phyloP scores from a whole-genome alignment of 1,140 invertebrate genomes.

The Lanistes nyassanus region DNA sequence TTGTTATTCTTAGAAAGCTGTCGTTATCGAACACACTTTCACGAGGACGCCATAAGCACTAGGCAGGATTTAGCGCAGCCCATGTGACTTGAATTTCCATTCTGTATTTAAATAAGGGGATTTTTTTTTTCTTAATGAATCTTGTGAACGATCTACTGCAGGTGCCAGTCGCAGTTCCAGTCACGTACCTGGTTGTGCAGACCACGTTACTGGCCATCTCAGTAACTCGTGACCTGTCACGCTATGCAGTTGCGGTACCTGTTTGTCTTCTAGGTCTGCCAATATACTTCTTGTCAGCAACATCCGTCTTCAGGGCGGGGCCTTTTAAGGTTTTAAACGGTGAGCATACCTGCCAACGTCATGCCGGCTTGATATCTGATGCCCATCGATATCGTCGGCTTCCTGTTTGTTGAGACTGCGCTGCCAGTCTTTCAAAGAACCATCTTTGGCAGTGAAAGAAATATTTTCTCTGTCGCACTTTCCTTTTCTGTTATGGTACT shows the following conservation, averaged over 20 bases:
- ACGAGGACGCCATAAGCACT: too few species aligned
- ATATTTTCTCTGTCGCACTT: conserved; percentile 1
- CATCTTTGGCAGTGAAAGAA: neutral
- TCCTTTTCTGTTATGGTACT: conserved; percentile 3
- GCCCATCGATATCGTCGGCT: neutral
- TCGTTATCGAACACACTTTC: too few species aligned
- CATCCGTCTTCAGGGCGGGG: neutral
- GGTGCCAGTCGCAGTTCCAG: conserved; percentile 4
- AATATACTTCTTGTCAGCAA: conserved; percentile 16
- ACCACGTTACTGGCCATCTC: neutral
- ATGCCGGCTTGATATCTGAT: too few species aligned
- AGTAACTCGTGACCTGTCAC: neutral
- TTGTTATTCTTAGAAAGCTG: too few species aligned
- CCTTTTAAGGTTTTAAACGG: neutral
- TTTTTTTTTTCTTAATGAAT: too few species aligned
- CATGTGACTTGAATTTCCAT: too few species aligned
- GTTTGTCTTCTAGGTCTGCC: conserved; percentile 2
- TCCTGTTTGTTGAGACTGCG: neutral
- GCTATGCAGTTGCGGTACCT: neutral
- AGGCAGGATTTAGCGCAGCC: too few species aligned
- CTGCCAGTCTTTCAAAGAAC: too few species aligned
- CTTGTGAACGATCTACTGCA: too few species aligned
- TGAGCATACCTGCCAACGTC: neutral
- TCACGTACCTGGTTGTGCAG: neutral
- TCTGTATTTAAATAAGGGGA: too few species aligned